Evolutionary conservation across 2,888 invertebrate species (phyloP).

Genomic region (Sturmia bella): DNA sequence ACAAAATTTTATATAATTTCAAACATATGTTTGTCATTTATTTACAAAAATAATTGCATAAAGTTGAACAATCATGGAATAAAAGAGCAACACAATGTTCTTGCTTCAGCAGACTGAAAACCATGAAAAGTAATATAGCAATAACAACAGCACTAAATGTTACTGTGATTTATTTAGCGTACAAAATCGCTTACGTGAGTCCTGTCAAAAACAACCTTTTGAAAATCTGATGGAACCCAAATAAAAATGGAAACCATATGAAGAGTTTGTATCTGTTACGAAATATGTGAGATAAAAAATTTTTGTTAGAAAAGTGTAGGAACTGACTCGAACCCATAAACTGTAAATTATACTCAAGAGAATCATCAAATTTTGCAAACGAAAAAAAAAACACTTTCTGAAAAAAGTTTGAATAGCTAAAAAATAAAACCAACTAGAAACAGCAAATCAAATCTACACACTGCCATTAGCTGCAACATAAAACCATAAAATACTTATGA

Average conservation of each 20-base stretch:
- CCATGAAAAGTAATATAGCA: neutral
- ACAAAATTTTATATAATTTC: no score
- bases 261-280: neutral
- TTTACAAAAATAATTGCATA: no score
- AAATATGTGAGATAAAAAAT: neutral
- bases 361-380: constrained; percentile 73
- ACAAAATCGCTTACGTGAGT: constrained; percentile 62
- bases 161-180: constrained; percentile 65
- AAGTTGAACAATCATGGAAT: no score
- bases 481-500: constrained; percentile 35
- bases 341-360: constrained; percentile 77
- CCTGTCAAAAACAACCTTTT: constrained; percentile 50
- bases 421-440: constrained; percentile 18
- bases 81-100: neutral
- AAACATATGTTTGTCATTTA: no score
- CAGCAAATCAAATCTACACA: constrained; percentile 11
- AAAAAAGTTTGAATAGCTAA: constrained; percentile 16
- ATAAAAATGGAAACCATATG: constrained; percentile 7
- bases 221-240: constrained; percentile 23
- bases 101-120: neutral
- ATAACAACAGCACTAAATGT: constrained; percentile 35
- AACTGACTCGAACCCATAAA: constrained; percentile 76
- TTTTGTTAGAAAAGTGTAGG: constrained; percentile 3
- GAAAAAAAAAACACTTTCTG: constrained; percentile 16
- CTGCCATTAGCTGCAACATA: neutral